These are phyloP conservation scores for Puffinus mauretanicus DNA, from an alignment of 2,113 vertebrate genomes.

Conservation along the genomic window DNA sequence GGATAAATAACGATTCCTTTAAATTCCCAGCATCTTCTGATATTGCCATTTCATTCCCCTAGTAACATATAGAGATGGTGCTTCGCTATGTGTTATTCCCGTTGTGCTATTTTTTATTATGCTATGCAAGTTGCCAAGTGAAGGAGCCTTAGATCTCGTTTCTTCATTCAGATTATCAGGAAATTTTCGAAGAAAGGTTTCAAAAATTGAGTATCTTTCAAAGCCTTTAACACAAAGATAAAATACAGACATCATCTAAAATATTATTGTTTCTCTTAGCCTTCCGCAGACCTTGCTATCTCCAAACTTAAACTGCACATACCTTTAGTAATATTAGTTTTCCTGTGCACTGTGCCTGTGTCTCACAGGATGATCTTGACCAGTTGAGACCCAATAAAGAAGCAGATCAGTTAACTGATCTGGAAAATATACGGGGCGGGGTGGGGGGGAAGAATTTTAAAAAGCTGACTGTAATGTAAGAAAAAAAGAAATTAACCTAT, in stretches of 20 bases:
- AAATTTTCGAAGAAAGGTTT: background rate
- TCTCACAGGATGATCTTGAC: background rate
- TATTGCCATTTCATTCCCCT: background rate
- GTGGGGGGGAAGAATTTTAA: background rate
- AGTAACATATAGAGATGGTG: background rate
- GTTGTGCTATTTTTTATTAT: background rate
- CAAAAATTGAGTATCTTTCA: background rate
- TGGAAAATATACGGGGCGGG: background rate
- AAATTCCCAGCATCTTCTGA: background rate
- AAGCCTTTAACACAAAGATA: background rate
- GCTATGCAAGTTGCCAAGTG: background rate
- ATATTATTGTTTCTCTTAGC: background rate
- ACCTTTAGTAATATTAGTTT: background rate
- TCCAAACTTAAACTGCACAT: background rate
- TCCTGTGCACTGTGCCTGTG: background rate
- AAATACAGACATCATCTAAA: background rate
- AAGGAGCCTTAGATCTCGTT: background rate
- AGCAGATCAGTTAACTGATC: background rate
- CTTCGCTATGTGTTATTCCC: background rate
- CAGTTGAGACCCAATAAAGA: background rate
- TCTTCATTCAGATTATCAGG: background rate
- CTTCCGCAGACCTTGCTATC: background rate
- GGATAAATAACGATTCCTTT: background rate
- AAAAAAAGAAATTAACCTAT: background rate
- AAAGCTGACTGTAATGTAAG: background rate